Evolutionary conservation across 2,888 invertebrate species (phyloP), one percentile per base, ranked within the genome.

Genomic region (Himalopsyche japonica): DNA sequence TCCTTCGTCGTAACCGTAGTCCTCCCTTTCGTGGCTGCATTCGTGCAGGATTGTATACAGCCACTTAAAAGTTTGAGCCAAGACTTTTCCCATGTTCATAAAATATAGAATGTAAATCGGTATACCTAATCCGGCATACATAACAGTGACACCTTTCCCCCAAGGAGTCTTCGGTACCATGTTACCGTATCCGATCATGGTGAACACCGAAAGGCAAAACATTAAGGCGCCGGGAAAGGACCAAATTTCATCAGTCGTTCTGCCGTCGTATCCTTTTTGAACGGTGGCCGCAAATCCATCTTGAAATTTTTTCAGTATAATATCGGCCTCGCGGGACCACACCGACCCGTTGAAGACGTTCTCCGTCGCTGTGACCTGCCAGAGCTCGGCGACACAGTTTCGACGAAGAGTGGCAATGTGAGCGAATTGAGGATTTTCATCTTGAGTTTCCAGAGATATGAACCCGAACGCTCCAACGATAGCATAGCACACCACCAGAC

Each of bases 161-260:
- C 95, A 95, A 0, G 94, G 92, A 0, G 97, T 97, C 88, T 94
- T 94, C 0, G 97, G 97, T 15, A 97, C 95, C 90, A 97, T 94
- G 89, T 97, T 97, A 0, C 97, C 97, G 89, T 97, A 97, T 3
- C 97, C 97, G 88, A 97, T 97, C 97, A 97, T 97, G 5, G 97
- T 97, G 89, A 97, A 97, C 7, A 97, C 95, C 32, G 97, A 97
- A 15, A 97, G 90, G 37, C 96, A 97, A 89, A 96, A 98, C 97
- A 97, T 97, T 4, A 97, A 90, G 0, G 97, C 96, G 0, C 97
- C 96, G 0, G 97, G 96, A 88, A 97, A 97, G 0, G 96, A 95
- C 97, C 97, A 98, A 82, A 95, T 94, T 84, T 97, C 95, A 76
- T 93, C 92, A 0, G 94, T 93, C 2, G 93, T 92, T 30, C 94